phyloP scores from a whole-genome alignment of 1,140 invertebrate genomes.

The Scylla paramamosain region DNA sequence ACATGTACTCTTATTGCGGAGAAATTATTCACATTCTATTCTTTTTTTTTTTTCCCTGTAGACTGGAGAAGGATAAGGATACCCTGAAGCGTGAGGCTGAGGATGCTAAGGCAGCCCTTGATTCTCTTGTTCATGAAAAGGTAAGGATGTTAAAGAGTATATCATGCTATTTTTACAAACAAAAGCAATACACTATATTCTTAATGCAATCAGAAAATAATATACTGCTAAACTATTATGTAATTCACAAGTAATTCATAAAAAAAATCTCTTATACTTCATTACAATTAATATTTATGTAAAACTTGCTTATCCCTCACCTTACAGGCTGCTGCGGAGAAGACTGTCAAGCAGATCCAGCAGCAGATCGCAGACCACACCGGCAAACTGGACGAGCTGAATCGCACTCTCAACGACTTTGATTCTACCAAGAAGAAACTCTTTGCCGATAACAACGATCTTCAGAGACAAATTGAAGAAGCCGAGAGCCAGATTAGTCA shows the following conservation, averaged over 20 bases:
- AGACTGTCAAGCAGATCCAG: constrained; percentile 82
- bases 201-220: neutral
- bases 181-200: neutral
- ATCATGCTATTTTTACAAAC: neutral
- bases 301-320: neutral
- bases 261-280: too few relatives aligned
- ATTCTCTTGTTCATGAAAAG: constrained; percentile 45
- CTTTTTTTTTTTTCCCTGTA: constrained; percentile 21
- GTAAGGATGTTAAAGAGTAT: neutral
- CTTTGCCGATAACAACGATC: constrained; percentile 82
- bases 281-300: neutral
- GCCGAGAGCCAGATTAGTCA: constrained; percentile 83
- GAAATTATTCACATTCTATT: neutral
- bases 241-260: too few relatives aligned
- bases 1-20: neutral
- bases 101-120: constrained; percentile 36
- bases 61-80: constrained; percentile 56
- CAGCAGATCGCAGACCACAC: constrained; percentile 83
- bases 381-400: constrained; percentile 81
- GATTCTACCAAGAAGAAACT: constrained; percentile 61
- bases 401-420: constrained; percentile 41
- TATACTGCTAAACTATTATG: neutral
- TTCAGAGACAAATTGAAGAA: constrained; percentile 83
- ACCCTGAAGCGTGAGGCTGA: neutral
- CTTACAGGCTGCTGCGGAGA: constrained; percentile 81